Percentiles rank a stretch among this genome's conserved stretches.
phyloP scores from a whole-genome alignment of 92 coral and sea anemone species.

The Porites cylindrica region DNA sequence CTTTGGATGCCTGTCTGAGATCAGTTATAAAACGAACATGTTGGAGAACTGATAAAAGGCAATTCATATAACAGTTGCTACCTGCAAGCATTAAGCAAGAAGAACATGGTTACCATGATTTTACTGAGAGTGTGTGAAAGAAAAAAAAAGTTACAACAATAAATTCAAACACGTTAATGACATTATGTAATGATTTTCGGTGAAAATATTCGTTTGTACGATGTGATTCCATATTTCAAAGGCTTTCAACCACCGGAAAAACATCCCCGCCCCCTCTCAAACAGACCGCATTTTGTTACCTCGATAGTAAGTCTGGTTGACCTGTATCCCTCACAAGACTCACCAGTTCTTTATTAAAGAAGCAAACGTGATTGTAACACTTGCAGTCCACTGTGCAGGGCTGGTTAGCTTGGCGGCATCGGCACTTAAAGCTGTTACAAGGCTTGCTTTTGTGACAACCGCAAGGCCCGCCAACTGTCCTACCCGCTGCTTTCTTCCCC shows the following conservation, averaged over 20 bases:
- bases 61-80: neutral
- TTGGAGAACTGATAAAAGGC: neutral
- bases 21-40: neutral
- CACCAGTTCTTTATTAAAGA: neutral
- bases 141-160: too few relatives aligned
- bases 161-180: too few relatives aligned
- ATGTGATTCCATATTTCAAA: too few relatives aligned
- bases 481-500: neutral
- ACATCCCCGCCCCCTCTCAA: neutral
- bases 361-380: constrained; percentile 21
- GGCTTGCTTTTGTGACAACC: constrained; percentile 37
- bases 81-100: neutral
- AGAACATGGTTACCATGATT: neutral
- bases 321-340: neutral
- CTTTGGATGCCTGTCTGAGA: neutral
- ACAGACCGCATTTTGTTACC: neutral
- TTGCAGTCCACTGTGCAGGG: constrained; percentile 41
- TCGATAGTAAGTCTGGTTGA: neutral
- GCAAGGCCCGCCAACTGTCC: constrained; percentile 5
- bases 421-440: constrained; percentile 42
- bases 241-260: too few relatives aligned
- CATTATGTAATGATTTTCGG: too few relatives aligned
- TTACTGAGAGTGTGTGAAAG: neutral
- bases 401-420: constrained; percentile 35
- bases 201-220: too few relatives aligned